These are phyloP conservation scores for Tubulanus polymorphus DNA, from an alignment of 2,888 invertebrate genomes.

Conservation along the genomic window DNA sequence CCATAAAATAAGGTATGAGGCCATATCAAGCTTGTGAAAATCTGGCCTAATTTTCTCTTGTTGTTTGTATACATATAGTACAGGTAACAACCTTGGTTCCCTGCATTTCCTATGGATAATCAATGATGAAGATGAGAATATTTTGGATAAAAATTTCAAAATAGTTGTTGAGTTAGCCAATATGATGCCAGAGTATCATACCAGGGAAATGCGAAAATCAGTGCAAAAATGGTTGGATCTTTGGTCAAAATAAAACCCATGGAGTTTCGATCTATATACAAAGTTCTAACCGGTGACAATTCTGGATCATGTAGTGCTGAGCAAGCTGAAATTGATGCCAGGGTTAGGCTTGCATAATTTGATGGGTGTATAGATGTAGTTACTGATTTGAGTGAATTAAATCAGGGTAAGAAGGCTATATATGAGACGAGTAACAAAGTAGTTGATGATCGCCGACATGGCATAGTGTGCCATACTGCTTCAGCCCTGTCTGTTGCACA, in stretches of 20 bases:
- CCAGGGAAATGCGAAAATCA: slow-evolving; percentile 1
- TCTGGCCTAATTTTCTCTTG: no score
- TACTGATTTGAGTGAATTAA: slow-evolving; percentile 12
- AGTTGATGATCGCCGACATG: slow-evolving; percentile 19
- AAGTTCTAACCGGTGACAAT: slow-evolving; percentile 6
- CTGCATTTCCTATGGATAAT: no score
- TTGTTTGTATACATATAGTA: no score
- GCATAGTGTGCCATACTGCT: slow-evolving; percentile 6
- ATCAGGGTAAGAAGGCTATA: slow-evolving; percentile 11
- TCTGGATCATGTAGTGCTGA: slow-evolving; percentile 1
- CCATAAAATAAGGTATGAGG: no score
- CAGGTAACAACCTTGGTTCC: no score
- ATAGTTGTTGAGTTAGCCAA: no score
- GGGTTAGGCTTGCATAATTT: slow-evolving; percentile 14
- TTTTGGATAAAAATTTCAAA: no score
- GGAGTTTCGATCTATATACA: slow-evolving; percentile 1
- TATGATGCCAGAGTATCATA: slow-evolving; percentile 4
- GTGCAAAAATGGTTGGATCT: not conserved
- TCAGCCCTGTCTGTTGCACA: not conserved
- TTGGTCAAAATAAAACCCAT: slow-evolving; percentile 7
- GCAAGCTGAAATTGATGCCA: slow-evolving; percentile 9
- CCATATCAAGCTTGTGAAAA: no score
- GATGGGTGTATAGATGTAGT: slow-evolving; percentile 18
- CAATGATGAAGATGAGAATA: no score
- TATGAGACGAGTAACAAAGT: slow-evolving; percentile 16